phyloP scores from a whole-genome alignment of 2,797 vertebrate genomes.

The Scyliorhinus canicula region DNA sequence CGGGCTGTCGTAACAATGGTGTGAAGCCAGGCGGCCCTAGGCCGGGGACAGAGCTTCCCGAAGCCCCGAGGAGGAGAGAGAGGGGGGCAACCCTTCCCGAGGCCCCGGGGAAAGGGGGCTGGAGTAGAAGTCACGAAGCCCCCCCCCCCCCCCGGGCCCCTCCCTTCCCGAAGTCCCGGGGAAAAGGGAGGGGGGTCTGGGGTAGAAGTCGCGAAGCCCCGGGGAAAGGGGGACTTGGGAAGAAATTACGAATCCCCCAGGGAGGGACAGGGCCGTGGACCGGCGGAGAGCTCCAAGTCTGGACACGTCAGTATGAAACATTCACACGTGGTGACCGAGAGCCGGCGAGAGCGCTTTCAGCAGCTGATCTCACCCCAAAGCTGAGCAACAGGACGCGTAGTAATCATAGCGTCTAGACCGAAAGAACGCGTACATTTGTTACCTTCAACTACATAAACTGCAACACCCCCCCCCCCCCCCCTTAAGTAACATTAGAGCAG shows the following conservation, averaged over 20 bases:
- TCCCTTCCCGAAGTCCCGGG: too few relatives aligned
- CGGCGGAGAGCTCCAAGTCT: neutral
- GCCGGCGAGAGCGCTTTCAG: neutral
- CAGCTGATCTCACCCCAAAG: neutral
- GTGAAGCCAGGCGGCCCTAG: neutral
- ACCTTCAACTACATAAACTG: neutral
- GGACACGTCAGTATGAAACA: neutral
- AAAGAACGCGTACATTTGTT: neutral
- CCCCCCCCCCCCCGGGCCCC: too few relatives aligned
- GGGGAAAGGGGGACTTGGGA: neutral
- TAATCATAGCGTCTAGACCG: neutral
- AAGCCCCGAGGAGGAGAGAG: neutral
- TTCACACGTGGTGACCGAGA: neutral
- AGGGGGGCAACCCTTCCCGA: neutral
- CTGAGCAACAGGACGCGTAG: neutral
- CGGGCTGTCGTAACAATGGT: conserved; percentile 19
- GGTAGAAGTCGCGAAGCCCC: too few relatives aligned
- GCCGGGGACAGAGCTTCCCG: neutral
- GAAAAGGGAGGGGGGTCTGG: neutral
- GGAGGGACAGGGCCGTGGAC: too few relatives aligned
- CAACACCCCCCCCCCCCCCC: too few relatives aligned
- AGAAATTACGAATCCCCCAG: too few relatives aligned
- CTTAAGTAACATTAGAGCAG: neutral
- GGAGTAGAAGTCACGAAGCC: neutral
- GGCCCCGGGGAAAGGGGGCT: neutral